phyloP scores from a whole-genome alignment of 2,888 invertebrate genomes.

The Branchellion lobata region DNA sequence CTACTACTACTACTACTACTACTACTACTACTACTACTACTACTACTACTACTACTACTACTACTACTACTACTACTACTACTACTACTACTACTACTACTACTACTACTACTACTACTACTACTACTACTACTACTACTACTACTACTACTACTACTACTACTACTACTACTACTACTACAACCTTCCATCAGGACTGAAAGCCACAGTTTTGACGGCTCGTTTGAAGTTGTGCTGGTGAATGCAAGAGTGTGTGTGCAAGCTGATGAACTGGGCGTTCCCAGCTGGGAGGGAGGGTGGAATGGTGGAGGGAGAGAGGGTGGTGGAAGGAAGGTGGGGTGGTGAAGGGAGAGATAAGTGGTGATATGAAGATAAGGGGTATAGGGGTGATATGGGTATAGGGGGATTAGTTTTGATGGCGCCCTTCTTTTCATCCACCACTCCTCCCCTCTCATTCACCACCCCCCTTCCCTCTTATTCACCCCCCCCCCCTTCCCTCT shows the following conservation, averaged over 20 bases:
- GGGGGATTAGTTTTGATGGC: too few species aligned
- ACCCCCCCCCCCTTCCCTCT: too few species aligned
- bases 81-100: not conserved
- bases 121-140: conserved; percentile 10
- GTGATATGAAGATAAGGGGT: too few species aligned
- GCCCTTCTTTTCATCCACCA: too few species aligned
- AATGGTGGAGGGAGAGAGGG: not conserved
- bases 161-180: conserved; percentile 18
- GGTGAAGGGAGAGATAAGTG: not conserved
- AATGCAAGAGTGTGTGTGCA: conserved; percentile 78
- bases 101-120: not conserved
- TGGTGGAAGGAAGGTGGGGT: too few species aligned
- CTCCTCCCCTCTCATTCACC: too few species aligned
- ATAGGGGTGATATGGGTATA: too few species aligned
- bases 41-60: too few species aligned
- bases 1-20: conserved; percentile 20
- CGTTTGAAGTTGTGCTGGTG: conserved; percentile 81
- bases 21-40: conserved; percentile 6
- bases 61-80: too few species aligned
- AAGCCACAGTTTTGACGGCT: conserved; percentile 75
- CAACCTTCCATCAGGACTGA: conserved; percentile 89
- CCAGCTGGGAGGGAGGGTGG: conserved; percentile 59
- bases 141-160: not conserved
- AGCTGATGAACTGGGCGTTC: conserved; percentile 69
- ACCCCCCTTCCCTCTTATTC: too few species aligned